phyloP scores from a whole-genome alignment of 2,113 vertebrate genomes.

The Rafetus swinhoei region DNA sequence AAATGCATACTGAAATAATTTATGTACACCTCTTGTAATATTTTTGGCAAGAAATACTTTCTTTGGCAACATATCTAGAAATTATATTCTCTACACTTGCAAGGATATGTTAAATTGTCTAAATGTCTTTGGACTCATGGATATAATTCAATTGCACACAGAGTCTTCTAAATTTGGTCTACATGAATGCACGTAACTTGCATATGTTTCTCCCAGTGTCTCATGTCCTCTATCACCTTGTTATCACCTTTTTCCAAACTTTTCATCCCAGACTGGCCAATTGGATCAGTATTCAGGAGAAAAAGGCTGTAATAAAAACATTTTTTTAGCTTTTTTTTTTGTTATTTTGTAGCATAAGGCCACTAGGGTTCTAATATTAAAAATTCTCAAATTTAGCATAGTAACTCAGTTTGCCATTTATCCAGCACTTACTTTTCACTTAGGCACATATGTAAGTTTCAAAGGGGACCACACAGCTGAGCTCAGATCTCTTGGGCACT shows the following conservation, averaged over 20 bases:
- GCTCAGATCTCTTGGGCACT: background rate
- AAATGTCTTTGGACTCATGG: constrained; percentile 29
- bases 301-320: rapidly evolving
- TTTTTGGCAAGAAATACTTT: background rate
- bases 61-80: background rate
- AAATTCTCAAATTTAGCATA: background rate
- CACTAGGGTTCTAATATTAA: background rate
- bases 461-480: background rate
- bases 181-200: background rate
- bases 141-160: background rate
- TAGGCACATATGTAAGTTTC: rapidly evolving
- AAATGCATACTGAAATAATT: background rate
- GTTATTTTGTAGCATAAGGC: background rate
- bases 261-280: background rate
- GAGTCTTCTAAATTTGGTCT: background rate
- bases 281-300: background rate
- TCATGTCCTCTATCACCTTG: background rate
- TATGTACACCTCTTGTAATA: background rate
- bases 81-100: background rate
- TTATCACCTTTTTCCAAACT: background rate
- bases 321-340: background rate
- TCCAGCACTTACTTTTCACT: background rate
- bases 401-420: background rate
- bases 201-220: background rate
- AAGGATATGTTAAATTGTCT: background rate